phyloP scores from a whole-genome alignment of 1,140 invertebrate species.

The Doryteuthis pealeii region DNA sequence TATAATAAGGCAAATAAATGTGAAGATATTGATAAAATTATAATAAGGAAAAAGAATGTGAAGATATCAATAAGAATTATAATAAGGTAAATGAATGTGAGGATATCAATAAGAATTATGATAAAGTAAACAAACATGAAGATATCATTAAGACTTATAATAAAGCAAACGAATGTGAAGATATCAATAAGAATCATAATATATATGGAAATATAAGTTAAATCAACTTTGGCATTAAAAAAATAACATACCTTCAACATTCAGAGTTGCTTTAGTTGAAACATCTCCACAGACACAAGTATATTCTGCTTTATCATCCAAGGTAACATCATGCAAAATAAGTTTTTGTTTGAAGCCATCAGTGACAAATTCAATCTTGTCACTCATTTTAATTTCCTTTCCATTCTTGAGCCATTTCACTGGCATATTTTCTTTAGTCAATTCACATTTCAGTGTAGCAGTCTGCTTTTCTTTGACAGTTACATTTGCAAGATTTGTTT shows the following conservation, averaged over 20 bases:
- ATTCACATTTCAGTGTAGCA: conserved; percentile 52
- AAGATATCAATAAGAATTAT: too few species aligned
- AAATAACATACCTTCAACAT: conserved; percentile 36
- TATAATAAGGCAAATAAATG: too few species aligned
- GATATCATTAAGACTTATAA: too few species aligned
- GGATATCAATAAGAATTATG: too few species aligned
- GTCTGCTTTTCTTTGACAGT: conserved; percentile 41
- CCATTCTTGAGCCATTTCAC: conserved; percentile 61
- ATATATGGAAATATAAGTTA: too few species aligned
- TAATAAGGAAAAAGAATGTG: too few species aligned
- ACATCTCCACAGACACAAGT: conserved; percentile 41
- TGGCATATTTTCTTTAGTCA: conserved; percentile 49
- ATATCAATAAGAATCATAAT: too few species aligned
- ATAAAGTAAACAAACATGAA: too few species aligned
- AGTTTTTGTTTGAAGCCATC: conserved; percentile 38
- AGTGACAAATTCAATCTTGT: conserved; percentile 74
- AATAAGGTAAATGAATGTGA: too few species aligned
- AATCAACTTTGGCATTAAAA: too few species aligned
- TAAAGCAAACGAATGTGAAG: too few species aligned
- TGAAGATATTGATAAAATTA: too few species aligned
- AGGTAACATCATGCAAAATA: conserved; percentile 32
- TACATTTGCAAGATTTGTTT: conserved; percentile 41
- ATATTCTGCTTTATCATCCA: conserved; percentile 41
- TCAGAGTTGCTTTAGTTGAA: conserved; percentile 32
- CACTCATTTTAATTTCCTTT: conserved; percentile 64